Evolutionary conservation across 2,797 vertebrate genomes (phyloP).

Genomic region (Lepilemur ruficaudatus): DNA sequence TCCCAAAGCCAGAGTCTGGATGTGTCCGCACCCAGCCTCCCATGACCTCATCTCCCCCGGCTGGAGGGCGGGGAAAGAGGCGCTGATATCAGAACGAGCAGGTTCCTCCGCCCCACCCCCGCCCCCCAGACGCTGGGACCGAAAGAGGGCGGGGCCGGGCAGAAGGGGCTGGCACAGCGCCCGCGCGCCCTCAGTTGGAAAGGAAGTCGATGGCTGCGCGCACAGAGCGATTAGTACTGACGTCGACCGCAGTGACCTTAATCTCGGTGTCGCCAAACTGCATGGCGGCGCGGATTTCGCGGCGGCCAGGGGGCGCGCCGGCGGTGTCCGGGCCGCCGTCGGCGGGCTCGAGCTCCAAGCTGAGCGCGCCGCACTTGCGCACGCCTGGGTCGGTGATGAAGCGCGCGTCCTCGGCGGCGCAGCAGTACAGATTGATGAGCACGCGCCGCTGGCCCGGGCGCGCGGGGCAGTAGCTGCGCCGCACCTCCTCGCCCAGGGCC

Average conservation of each 20-base stretch:
- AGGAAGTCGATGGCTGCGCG: conserved; percentile 96
- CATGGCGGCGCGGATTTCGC: conserved; percentile 96
- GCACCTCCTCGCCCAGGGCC: conserved; percentile 94
- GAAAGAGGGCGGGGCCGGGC: background rate
- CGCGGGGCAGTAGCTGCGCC: conserved; percentile 95
- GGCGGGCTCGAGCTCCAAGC: conserved; percentile 88
- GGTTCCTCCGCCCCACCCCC: background rate
- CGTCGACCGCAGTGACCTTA: conserved; percentile 94
- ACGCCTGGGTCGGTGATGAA: conserved; percentile 95
- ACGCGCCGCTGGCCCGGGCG: conserved; percentile 92
- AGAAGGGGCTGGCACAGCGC: background rate
- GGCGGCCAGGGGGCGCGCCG: conserved; percentile 74
- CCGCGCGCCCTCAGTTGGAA: conserved; percentile 85
- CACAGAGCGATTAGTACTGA: conserved; percentile 90
- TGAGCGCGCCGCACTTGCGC: conserved; percentile 94
- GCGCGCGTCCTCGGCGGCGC: conserved; percentile 87
- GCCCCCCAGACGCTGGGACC: too few relatives aligned
- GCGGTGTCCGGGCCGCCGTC: background rate
- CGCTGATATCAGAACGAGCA: background rate
- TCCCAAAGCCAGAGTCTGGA: background rate
- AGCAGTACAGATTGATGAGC: conserved; percentile 98
- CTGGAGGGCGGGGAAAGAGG: background rate
- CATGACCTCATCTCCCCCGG: background rate
- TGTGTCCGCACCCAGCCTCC: background rate
- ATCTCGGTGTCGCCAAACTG: conserved; percentile 98